These are phyloP conservation scores for Colostygia pectinataria DNA, from an alignment of 2,888 invertebrate genomes.

Conservation along the genomic window DNA sequence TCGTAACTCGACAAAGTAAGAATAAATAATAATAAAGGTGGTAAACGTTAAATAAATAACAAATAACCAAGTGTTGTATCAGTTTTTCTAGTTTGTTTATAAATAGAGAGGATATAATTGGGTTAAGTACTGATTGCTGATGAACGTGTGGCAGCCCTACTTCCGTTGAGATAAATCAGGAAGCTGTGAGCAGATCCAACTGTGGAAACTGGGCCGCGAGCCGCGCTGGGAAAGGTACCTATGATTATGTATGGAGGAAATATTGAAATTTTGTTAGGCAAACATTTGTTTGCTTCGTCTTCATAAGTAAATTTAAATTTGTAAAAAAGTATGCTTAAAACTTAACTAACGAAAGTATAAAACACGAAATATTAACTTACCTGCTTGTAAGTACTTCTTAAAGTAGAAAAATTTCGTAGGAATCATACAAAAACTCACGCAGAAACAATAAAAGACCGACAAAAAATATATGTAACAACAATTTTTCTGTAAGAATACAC, in stretches of 20 bases:
- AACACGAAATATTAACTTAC: too few relatives aligned
- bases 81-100: not conserved
- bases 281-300: too few relatives aligned
- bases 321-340: too few relatives aligned
- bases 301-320: too few relatives aligned
- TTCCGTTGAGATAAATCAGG: slow-evolving; percentile 36
- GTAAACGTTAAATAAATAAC: not conserved
- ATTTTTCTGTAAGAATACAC: slow-evolving; percentile 13
- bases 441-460: not conserved
- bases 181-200: slow-evolving; percentile 42
- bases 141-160: slow-evolving; percentile 16
- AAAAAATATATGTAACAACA: not conserved
- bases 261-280: not conserved
- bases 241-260: slow-evolving; percentile 9
- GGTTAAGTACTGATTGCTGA: not conserved
- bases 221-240: slow-evolving; percentile 28
- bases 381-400: too few relatives aligned
- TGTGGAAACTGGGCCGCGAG: slow-evolving; percentile 45
- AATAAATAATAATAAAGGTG: not conserved
- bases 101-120: not conserved
- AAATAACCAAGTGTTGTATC: not conserved
- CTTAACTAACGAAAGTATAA: too few relatives aligned
- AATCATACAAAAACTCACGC: too few relatives aligned
- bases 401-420: too few relatives aligned
- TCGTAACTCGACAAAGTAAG: too few relatives aligned